A percentile compares a stretch with the other conserved stretches of the same genome.
Evolutionary conservation across 2,888 invertebrate species (phyloP).

Genomic region (Spilosoma lubricipeda): DNA sequence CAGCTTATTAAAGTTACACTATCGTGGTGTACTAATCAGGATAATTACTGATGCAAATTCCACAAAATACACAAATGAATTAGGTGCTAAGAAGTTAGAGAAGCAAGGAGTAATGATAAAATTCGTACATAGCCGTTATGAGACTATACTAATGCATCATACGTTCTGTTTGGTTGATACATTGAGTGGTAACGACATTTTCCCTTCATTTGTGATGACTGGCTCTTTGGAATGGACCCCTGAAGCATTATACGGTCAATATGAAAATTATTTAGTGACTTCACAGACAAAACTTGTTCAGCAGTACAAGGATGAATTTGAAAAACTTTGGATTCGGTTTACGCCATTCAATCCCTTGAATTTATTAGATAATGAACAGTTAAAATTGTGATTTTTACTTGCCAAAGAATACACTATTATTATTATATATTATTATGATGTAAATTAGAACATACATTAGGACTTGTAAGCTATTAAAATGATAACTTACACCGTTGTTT

Average conservation of each 20-base stretch:
- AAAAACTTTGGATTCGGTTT: slow-evolving; percentile 67
- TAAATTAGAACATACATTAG: no score
- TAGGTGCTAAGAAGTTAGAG: slow-evolving; percentile 65
- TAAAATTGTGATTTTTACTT: not conserved
- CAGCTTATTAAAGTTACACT: slow-evolving; percentile 46
- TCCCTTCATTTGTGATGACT: slow-evolving; percentile 75
- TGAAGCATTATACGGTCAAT: slow-evolving; percentile 89
- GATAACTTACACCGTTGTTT: no score
- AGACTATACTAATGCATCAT: slow-evolving; percentile 90
- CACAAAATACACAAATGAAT: slow-evolving; percentile 72
- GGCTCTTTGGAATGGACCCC: slow-evolving; percentile 92
- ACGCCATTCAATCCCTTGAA: no score
- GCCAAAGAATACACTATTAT: not conserved
- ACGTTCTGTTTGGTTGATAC: slow-evolving; percentile 90
- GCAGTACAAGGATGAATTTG: slow-evolving; percentile 85
- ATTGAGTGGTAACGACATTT: slow-evolving; percentile 35
- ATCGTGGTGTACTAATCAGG: slow-evolving; percentile 82
- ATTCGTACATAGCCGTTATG: slow-evolving; percentile 66
- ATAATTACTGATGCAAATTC: slow-evolving; percentile 89
- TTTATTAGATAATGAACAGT: not conserved
- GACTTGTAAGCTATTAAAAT: no score
- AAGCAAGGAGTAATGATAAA: slow-evolving; percentile 82
- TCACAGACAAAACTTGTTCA: slow-evolving; percentile 82
- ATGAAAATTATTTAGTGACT: slow-evolving; percentile 89
- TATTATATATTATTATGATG: no score